These are phyloP conservation scores for Tylochromis polylepis DNA, from an alignment of 2,113 vertebrate genomes.

Conservation along the genomic window DNA sequence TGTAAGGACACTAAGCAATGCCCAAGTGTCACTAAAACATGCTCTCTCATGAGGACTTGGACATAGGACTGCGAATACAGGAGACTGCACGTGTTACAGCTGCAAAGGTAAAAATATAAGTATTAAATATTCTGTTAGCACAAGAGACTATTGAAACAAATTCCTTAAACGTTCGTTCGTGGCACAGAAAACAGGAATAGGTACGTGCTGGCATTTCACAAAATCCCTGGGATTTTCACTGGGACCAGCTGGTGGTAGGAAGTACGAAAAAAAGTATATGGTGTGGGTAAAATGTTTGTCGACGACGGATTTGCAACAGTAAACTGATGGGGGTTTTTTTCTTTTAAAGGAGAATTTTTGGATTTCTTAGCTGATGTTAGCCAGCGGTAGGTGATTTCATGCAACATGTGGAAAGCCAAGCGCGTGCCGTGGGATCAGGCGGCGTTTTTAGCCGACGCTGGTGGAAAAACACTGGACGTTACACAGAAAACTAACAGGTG, in stretches of 20 bases:
- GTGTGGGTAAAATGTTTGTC: background rate
- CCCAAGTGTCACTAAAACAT: background rate
- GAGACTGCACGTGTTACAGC: background rate
- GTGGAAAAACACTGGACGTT: background rate
- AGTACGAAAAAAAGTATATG: background rate
- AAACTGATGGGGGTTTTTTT: background rate
- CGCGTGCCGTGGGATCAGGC: background rate
- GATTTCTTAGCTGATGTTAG: background rate
- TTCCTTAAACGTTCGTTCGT: background rate
- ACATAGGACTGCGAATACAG: fast-evolving
- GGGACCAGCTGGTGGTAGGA: background rate
- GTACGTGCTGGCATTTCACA: background rate
- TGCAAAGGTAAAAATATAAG: background rate
- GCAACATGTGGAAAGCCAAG: background rate
- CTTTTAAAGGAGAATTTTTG: background rate
- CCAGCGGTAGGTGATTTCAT: background rate
- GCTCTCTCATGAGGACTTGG: background rate
- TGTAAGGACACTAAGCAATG: background rate
- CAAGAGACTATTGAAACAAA: background rate
- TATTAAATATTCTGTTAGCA: background rate
- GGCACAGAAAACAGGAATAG: background rate
- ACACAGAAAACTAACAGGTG: slow-evolving; percentile 41
- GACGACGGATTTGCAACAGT: background rate
- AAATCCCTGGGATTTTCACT: background rate
- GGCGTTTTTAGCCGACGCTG: background rate